phyloP scores from a whole-genome alignment of 1,140 invertebrate species.

The Drosophila willistoni region DNA sequence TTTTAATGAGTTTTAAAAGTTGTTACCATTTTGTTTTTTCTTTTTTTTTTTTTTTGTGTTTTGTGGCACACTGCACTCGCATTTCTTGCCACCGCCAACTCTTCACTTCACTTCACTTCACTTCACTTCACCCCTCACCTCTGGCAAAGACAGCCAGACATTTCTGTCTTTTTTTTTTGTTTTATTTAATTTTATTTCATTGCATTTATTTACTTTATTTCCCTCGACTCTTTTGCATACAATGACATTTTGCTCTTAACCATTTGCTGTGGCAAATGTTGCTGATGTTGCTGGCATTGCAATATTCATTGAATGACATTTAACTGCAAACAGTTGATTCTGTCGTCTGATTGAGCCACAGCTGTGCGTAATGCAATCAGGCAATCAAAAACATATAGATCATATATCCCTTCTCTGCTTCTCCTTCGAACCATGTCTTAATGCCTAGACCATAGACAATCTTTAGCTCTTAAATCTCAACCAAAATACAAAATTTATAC shows the following conservation, averaged over 20 bases:
- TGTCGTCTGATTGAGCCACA: constrained; percentile 63
- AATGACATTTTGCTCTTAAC: constrained; percentile 68
- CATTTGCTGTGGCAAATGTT: constrained; percentile 36
- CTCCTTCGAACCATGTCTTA: too few species aligned
- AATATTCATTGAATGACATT: constrained; percentile 30
- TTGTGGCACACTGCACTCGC: constrained; percentile 36
- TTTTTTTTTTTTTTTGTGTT: constrained; percentile 1
- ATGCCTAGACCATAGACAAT: too few species aligned
- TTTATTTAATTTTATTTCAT: constrained; percentile 68
- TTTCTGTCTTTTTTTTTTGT: constrained; percentile 22
- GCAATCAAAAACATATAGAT: too few species aligned
- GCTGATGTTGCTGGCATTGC: constrained; percentile 1
- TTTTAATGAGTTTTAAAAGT: constrained; percentile 82
- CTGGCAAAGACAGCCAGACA: constrained; percentile 21
- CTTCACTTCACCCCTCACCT: background rate
- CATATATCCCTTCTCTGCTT: too few species aligned
- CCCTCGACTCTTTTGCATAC: constrained; percentile 19
- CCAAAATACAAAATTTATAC: too few species aligned
- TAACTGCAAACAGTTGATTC: constrained; percentile 40
- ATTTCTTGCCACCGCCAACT: background rate
- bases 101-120: too few species aligned
- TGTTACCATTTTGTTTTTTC: constrained; percentile 62
- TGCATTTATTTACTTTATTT: constrained; percentile 66
- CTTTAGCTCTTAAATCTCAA: too few species aligned
- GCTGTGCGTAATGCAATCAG: constrained; percentile 47